These are phyloP conservation scores for Phalacrocorax pelagicus DNA, from an alignment of 2,113 vertebrate species.

Conservation along the genomic window DNA sequence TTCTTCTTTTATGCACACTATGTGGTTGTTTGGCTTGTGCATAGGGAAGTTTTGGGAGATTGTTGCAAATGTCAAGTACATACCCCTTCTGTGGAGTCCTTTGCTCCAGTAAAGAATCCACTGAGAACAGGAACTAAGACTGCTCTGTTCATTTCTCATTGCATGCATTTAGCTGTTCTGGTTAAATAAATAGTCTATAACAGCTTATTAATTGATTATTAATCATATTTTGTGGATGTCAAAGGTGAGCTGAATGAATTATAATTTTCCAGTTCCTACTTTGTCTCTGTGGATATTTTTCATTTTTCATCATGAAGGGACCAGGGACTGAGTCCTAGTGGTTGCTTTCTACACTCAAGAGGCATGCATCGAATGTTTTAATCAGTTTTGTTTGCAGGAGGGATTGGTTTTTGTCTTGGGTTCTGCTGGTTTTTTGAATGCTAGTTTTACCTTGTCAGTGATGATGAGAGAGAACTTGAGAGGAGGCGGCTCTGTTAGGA, in stretches of 20 bases:
- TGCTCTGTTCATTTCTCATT: not conserved
- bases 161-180: not conserved
- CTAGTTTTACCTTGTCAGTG: not conserved
- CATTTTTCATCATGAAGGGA: fast-evolving
- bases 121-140: not conserved
- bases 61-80: not conserved
- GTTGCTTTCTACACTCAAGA: not conserved
- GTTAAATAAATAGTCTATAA: not conserved
- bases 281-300: not conserved
- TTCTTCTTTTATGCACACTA: not conserved
- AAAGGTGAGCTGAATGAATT: not conserved
- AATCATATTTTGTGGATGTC: not conserved
- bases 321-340: not conserved
- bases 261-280: not conserved
- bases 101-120: not conserved
- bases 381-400: not conserved
- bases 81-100: not conserved
- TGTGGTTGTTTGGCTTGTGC: not conserved
- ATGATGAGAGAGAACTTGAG: not conserved
- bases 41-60: not conserved
- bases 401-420: not conserved
- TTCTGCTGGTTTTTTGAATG: not conserved
- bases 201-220: not conserved
- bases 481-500: not conserved
- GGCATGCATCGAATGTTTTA: not conserved